Base-by-base conservation (phyloP, 2,888 invertebrate genomes). In the Danaus chrysippus region DNA sequence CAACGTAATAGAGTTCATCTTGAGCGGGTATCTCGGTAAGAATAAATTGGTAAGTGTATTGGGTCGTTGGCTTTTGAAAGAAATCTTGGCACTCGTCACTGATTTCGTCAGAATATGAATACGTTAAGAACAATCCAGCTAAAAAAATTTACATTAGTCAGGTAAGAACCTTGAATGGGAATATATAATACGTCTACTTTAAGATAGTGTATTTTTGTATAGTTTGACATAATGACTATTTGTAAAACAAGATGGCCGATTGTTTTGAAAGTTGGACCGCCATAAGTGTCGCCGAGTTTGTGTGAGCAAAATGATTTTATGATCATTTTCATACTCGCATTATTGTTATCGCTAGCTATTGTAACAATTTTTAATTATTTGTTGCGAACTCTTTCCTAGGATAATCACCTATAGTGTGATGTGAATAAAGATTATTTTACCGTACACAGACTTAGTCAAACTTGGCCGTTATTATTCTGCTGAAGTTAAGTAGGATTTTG, bases 21-120 rank as follows among this genome's bases (percentile, higher is more conserved):
- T 13, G 54, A 55, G 64, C 49, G 54, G 54, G 43, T 59, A 42
- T n/a, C 19, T n/a, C 56, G 62, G 62, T 68, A 71, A 66, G 63
- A 60, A 62, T 67, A 74, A 70, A 65, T 64, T 70, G 71, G 78
- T 70, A 68, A 65, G 69, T 70, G 73, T 75, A 75, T 64, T 76
- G 83, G 88, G 88, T 88, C 88, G 82, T 85, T 88, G 88, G 78
- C 88, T 83, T 83, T 82, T 77, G 72, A 80, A 84, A 85, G 82
- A 86, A 86, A 87, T 85, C 84, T 88, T 88, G 87, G 87, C 87
- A 88, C 77, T 77, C 72, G 77, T 73, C 76, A 68, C 72, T 76
- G 81, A 82, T 86, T 87, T 86, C 87, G 84, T 86, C 86, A 87
- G 81, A 81, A 77, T 75, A 75, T 79, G 81, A 82, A 82, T 83